Evolutionary conservation across 2,888 invertebrate genomes (phyloP).

Genomic region (Celastrina argiolus): DNA sequence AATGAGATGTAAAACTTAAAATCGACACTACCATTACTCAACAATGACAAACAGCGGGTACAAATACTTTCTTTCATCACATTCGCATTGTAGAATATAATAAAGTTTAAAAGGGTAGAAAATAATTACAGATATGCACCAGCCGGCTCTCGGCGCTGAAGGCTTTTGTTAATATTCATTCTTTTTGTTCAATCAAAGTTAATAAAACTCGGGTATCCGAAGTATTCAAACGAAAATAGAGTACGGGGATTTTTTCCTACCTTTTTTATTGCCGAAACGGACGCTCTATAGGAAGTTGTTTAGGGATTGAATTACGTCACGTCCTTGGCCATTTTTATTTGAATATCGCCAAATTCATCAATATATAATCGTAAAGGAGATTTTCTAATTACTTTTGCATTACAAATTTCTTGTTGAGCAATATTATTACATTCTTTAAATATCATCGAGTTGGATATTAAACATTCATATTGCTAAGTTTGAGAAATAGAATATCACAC

Average conservation of each 20-base stretch:
- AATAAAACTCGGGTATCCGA: slow-evolving; percentile 20
- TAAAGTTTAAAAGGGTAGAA: slow-evolving; percentile 21
- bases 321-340: neutral
- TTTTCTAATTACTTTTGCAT: neutral
- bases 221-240: slow-evolving; percentile 19
- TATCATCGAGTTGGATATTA: neutral
- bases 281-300: neutral
- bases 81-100: slow-evolving; percentile 16
- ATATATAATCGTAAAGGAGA: neutral
- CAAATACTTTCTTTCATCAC: slow-evolving; percentile 8
- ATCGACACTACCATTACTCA: slow-evolving; percentile 2
- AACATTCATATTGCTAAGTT: neutral
- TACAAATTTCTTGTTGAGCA: neutral
- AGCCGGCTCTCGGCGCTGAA: slow-evolving; percentile 16
- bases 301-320: neutral
- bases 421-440: neutral
- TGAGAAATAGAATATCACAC: neutral
- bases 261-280: slow-evolving; percentile 3
- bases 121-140: slow-evolving; percentile 19
- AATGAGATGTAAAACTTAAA: neutral
- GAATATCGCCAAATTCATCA: neutral
- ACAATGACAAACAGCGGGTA: neutral
- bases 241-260: neutral
- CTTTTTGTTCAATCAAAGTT: slow-evolving; percentile 22
- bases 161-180: slow-evolving; percentile 22